These are phyloP conservation scores for Pangasius djambal DNA, from an alignment of 2,797 vertebrate species.

Conservation along the genomic window DNA sequence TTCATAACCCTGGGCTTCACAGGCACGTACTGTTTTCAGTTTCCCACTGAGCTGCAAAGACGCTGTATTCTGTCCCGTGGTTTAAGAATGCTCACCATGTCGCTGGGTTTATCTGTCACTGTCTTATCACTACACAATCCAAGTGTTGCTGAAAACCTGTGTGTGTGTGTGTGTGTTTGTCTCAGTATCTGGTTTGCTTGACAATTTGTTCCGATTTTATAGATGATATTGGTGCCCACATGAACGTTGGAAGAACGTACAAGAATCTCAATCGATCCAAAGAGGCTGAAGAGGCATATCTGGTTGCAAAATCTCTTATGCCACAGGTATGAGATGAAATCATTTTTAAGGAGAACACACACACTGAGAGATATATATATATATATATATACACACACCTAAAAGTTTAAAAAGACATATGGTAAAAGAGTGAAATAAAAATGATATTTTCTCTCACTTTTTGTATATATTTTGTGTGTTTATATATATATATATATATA, in stretches of 20 bases:
- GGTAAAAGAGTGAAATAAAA: too few relatives aligned
- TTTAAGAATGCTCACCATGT: background rate
- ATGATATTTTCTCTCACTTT: too few relatives aligned
- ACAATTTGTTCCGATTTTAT: conserved; percentile 26
- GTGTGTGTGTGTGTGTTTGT: background rate
- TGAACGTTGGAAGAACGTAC: conserved; percentile 99
- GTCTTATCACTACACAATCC: background rate
- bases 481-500: too few relatives aligned
- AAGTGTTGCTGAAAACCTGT: background rate
- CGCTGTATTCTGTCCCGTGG: background rate
- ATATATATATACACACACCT: too few relatives aligned
- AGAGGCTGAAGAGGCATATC: conserved; percentile 95
- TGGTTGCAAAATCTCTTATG: conserved; percentile 97
- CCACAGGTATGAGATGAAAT: conserved; percentile 83
- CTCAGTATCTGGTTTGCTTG: background rate
- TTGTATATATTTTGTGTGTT: too few relatives aligned
- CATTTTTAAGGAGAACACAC: background rate
- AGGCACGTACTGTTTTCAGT: conserved; percentile 32
- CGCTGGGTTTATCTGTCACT: background rate
- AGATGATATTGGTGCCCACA: conserved; percentile 99
- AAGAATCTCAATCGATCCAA: conserved; percentile 95
- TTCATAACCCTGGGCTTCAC: conserved; percentile 32
- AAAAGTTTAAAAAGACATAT: too few relatives aligned
- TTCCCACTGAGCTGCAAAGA: conserved; percentile 6
- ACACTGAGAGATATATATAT: background rate